Base-by-base conservation (phyloP, 2,888 invertebrate species). In the Glaucopsyche alexis region DNA sequence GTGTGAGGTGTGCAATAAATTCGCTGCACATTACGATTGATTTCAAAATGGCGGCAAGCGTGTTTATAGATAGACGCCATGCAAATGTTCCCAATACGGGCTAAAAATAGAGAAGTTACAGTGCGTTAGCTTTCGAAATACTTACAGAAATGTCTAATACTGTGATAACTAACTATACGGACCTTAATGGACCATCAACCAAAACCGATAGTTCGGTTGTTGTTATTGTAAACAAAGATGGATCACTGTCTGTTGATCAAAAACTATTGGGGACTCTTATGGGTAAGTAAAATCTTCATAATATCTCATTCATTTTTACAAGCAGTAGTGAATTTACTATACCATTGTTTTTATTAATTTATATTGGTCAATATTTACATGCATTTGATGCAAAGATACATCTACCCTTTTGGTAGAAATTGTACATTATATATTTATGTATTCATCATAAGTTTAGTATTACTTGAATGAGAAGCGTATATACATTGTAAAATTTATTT, bases 201-300 rank as follows among this genome's bases (percentile, higher is more conserved):
- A 93, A 93, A 84, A 91, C 94, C 80, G 95, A 95, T 88, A 95
- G 96, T 84, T 95, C 96, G 83, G 94, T 98, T 85, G 95, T 97
- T 82, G 95, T 98, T 86, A 95, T 97, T 85, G 96, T 97, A 85
- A 96, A 96, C 85, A 96, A 97, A 90, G 97, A 97, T 94, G 97
- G 97, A 80, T 95, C 95, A 76, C 94, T 98, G 77, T 96, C 96
- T 75, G 96, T 96, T 64, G 97, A 97, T 88, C 96, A 96, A 83
- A 95, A 96, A 81, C 95, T 96, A 79, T 94, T 97, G 76, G 96
- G 97, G 81, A 95, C 95, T 80, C 94, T 97, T 78, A 94, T 97
- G 90, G 96, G 97, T 97, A 93, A 94, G 94, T 89, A 13, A 64
- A 67, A 64, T 50, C 50, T 5, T 38, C 13, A 29, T 60, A 60